Conservation (phyloP, 2,888 invertebrate genomes). For the Noctua janthina region DNA sequence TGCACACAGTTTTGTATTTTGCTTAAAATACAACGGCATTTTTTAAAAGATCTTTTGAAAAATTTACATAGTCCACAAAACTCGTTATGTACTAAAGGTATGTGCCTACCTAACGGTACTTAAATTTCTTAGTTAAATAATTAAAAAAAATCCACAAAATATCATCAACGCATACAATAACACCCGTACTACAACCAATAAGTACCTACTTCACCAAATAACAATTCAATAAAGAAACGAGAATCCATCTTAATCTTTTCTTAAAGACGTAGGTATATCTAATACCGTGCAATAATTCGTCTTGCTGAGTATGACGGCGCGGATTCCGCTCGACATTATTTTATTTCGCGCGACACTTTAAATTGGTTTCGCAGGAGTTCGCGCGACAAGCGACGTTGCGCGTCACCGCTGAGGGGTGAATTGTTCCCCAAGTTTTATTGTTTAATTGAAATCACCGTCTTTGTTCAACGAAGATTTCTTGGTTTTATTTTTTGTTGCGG, state of each 20-base stretch:
- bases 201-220: neutral
- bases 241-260: conserved; percentile 14
- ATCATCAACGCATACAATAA: neutral
- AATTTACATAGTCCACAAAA: neutral
- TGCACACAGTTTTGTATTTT: neutral
- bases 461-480: conserved; percentile 61
- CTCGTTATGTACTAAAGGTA: neutral
- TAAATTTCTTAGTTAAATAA: neutral
- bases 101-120: neutral
- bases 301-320: conserved; percentile 70
- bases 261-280: conserved; percentile 42
- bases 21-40: neutral
- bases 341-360: conserved; percentile 70
- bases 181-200: neutral
- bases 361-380: conserved; percentile 71
- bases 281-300: conserved; percentile 71
- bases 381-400: conserved; percentile 55
- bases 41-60: neutral
- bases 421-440: conserved; percentile 66
- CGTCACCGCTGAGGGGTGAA: conserved; percentile 55
- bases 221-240: neutral
- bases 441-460: conserved; percentile 69
- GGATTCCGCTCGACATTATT: conserved; percentile 68
- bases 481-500: conserved; percentile 53
- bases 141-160: neutral